A percentile compares a stretch with the other conserved stretches of the same genome.
Evolutionary conservation across 2,113 vertebrate species (phyloP).

Genomic region (Lates calcarifer): DNA sequence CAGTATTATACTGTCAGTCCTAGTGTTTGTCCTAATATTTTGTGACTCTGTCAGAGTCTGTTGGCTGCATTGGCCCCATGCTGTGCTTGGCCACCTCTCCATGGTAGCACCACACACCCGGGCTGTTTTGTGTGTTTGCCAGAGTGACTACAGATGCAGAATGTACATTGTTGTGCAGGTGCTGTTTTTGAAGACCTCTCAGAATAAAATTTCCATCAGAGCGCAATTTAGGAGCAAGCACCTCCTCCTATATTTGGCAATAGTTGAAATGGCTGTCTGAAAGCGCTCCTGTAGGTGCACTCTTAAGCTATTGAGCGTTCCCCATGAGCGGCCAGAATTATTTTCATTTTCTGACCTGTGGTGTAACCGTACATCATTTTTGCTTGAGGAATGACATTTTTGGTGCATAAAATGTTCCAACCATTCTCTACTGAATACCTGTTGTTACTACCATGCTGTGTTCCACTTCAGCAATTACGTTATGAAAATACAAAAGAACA

Average conservation of each 20-base stretch:
- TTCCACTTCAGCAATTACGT: conserved; percentile 45
- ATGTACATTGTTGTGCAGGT: conserved; percentile 3
- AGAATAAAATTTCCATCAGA: conserved; percentile 9
- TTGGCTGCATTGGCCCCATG: conserved; percentile 5
- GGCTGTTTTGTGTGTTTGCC: not conserved
- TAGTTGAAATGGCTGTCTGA: conserved; percentile 15
- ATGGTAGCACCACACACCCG: not conserved
- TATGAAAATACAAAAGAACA: conserved; percentile 36
- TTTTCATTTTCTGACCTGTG: conserved; percentile 9
- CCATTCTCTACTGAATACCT: conserved; percentile 4
- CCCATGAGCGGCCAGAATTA: not conserved
- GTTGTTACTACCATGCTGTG: conserved; percentile 7
- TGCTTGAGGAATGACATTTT: conserved; percentile 8
- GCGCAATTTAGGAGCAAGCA: not conserved
- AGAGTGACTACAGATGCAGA: conserved; percentile 5
- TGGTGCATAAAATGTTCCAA: not conserved
- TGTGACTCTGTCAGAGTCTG: not conserved
- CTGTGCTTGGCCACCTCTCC: not conserved
- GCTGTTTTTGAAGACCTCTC: conserved; percentile 23
- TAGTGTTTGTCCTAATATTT: conserved; percentile 3
- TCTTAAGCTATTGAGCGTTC: not conserved
- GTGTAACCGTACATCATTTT: conserved; percentile 19
- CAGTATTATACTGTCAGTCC: not conserved
- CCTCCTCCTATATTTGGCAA: conserved; percentile 15
- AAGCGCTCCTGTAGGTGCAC: not conserved